Evolutionary conservation across 2,113 vertebrate genomes (phyloP).

Genomic region (Myotis lucifugus): DNA sequence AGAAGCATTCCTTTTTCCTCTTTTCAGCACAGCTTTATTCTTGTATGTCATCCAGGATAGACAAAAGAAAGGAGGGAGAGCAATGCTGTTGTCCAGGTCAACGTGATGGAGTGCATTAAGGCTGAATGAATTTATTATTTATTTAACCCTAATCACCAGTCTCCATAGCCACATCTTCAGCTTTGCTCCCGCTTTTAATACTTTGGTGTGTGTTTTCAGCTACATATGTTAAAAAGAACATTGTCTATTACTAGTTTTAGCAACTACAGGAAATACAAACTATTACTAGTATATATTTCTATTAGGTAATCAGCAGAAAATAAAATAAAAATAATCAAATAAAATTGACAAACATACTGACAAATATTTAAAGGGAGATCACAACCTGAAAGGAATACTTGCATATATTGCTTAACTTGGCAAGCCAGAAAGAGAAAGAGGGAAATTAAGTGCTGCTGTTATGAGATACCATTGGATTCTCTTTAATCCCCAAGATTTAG

Average conservation of each 20-base stretch:
- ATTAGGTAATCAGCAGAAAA: constrained; percentile 10
- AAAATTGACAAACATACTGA: neutral
- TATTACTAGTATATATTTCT: neutral
- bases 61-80: neutral
- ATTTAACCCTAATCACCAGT: neutral
- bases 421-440: neutral
- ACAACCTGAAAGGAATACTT: neutral
- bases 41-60: neutral
- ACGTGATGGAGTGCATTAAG: neutral
- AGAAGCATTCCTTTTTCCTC: neutral
- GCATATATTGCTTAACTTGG: neutral
- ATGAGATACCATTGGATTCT: neutral
- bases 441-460: neutral
- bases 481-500: neutral
- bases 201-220: neutral
- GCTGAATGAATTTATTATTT: neutral
- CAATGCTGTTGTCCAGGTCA: neutral
- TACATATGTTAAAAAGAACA: neutral
- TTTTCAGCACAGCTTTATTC: neutral
- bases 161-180: neutral
- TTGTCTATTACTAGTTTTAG: neutral
- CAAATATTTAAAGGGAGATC: neutral
- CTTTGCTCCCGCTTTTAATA: neutral
- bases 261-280: neutral
- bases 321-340: neutral